Conservation (phyloP, 2,888 invertebrate genomes). For the Sclerodermus sp. region DNA sequence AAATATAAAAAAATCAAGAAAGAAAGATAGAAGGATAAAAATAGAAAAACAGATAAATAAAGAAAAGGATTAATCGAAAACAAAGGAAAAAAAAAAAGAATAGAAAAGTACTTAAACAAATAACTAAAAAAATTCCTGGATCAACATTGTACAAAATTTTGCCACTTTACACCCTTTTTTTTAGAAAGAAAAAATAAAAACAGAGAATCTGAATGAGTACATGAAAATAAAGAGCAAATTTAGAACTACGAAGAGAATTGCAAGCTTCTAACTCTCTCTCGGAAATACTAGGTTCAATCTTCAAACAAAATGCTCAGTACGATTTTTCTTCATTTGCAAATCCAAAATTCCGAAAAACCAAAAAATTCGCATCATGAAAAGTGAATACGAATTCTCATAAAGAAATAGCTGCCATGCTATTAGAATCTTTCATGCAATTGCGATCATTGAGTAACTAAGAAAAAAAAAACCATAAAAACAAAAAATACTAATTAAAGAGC, state of each 20-base stretch:
- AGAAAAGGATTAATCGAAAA: neutral
- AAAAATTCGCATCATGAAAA: conserved; percentile 3
- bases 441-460: neutral
- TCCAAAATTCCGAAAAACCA: neutral
- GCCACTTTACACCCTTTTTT: neutral
- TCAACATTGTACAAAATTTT: neutral
- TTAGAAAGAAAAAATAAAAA: neutral
- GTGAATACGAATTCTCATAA: conserved; percentile 11
- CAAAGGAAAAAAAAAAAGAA: neutral
- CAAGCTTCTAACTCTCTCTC: neutral
- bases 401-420: conserved; percentile 27
- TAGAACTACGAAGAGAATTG: neutral
- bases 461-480: too few species aligned
- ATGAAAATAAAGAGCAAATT: neutral
- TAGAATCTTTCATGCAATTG: conserved; percentile 28
- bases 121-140: neutral
- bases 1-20: too few species aligned
- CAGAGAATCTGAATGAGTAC: neutral
- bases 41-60: neutral
- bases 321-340: neutral
- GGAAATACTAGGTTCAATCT: neutral
- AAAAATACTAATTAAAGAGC: too few species aligned
- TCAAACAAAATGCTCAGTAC: neutral
- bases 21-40: neutral
- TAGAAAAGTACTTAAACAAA: too few species aligned